Base-by-base conservation (phyloP, 2,888 invertebrate genomes). In the Eilema caniola region DNA sequence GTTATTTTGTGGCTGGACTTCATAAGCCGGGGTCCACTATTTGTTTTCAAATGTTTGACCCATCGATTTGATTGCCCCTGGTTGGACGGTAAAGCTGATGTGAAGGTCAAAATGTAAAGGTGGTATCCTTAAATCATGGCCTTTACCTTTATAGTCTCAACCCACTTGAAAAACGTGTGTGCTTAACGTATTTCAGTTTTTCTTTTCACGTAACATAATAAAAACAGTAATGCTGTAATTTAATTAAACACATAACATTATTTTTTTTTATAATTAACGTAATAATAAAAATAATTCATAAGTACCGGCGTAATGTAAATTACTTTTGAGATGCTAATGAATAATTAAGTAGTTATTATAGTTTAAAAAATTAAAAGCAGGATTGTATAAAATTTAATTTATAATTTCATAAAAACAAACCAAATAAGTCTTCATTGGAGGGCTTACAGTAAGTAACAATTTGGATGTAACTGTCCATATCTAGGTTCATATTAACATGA, bases 181-280 rank as follows among this genome's bases (percentile, higher is more conserved):
- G 16, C 4, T 4, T 41, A 47, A 20, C 2, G 20, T 20, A 47
- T 47, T n/a, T 3, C n/a, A n/a, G 10, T 53, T n/a, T 1, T 41
- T 37, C 7, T 47, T 20, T 47, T n/a, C n/a, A n/a, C n/a, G 20
- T 10, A 53, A n/a, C n/a, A 10, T 53, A n/a, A 4, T 53, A 53
- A 53, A 53, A n/a, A 47, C 20, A 47, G 5, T 47, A 53, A n/a
- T 53, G n/a, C 53, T 53, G 53, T 53, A 53, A 53, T 53, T 53
- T 53, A 53, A 53, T 53, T 53, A n/a, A 53, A 53, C n/a, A 53
- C 53, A 53, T 53, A 53, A n/a, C 53, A 53, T 53, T 47, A 41
- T 16, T 5, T n/a, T 47, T 47, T 53, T 53, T 61, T 69, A 69
- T 33, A 73, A 62, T 62, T 33, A n/a, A 53, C 53, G 53, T 53